Percentiles rank a stretch among this genome's conserved stretches.
Evolutionary conservation across 2,888 invertebrate species (phyloP).

Genomic region (Coenonympha glycerion): DNA sequence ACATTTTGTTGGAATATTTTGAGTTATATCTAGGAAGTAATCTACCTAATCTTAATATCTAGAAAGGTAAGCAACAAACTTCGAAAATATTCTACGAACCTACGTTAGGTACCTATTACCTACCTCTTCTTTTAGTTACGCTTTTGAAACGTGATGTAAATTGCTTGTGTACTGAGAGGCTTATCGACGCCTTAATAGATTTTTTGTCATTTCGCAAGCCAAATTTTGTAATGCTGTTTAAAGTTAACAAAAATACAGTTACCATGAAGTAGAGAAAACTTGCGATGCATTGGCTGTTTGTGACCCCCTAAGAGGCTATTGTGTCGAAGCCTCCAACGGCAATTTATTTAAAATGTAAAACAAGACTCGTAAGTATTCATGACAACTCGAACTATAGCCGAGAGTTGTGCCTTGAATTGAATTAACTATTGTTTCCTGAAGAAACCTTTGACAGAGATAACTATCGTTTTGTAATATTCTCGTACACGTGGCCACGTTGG

Average conservation of each 20-base stretch:
- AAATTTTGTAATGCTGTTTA: background rate
- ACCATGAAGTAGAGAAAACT: slow-evolving; percentile 9
- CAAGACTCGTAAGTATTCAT: slow-evolving; percentile 40
- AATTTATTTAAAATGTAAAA: slow-evolving; percentile 59
- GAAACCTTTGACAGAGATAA: slow-evolving; percentile 33
- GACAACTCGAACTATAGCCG: slow-evolving; percentile 32
- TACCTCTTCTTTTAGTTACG: background rate
- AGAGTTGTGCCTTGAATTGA: slow-evolving; percentile 47
- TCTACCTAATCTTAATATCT: too few species aligned
- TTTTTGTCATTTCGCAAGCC: background rate
- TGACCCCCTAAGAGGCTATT: slow-evolving; percentile 43
- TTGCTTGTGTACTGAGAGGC: background rate
- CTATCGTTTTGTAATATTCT: slow-evolving; percentile 30
- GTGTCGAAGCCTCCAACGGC: slow-evolving; percentile 48
- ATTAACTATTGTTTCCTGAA: slow-evolving; percentile 48
- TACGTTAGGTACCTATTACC: too few species aligned
- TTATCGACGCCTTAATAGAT: background rate
- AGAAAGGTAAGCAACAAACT: too few species aligned
- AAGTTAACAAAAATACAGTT: slow-evolving; percentile 4
- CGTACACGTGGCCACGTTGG: slow-evolving; percentile 35
- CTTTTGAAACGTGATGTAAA: background rate
- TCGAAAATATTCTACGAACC: too few species aligned
- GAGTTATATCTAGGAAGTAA: too few species aligned
- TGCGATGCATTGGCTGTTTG: slow-evolving; percentile 41
- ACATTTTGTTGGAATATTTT: too few species aligned